Base-by-base conservation (phyloP, 1,140 invertebrate species). In the Proales similis region DNA sequence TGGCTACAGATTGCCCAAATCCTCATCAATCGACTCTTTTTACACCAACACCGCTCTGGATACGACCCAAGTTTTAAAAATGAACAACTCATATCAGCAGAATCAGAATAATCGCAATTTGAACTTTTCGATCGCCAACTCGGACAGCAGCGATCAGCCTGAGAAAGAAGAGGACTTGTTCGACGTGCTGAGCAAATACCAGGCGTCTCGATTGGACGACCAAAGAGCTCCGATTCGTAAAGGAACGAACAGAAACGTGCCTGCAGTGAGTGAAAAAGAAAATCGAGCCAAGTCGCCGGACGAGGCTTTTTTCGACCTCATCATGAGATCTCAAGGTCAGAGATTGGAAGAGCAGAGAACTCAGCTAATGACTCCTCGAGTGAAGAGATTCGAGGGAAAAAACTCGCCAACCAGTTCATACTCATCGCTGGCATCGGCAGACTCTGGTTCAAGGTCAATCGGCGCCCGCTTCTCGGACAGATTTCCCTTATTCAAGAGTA, bases 281-380 rank as follows among this genome's bases (percentile, higher is more conserved):
- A 42, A 4, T n/a, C 33, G 36, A 12, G n/a, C 19, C 0, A 39
- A 57, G 45, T 26, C 12, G 14, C 14, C 33, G 33, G 91, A 95
- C 69, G 92, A 97, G 71, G 93, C 95, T 71, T 91, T 97, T 71
- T 92, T 96, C 68, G 85, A 86, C 39, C 79, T 94, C 4, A 89
- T 97, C 43, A 86, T 92, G 80, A 82, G 88, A 64, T 83, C 94
- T 20, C 92, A 96, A 77, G 86, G 87, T 1, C 87, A 86, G 11
- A 82, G 92, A 4, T 65, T 76, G 19, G 74, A 77, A 24, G 73
- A 74, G 60, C 75, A 77, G 66, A 65, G 75, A 43, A 71, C 71
- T 12, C 51, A 65, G 27, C 51, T 75, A 43, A 73, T 29, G 27
- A 57, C 33, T 4, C 22, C 51, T 1, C n/a, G n/a, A n/a, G n/a